Conservation (phyloP, 1,140 invertebrate genomes). For the Propsilocerus akamusi region DNA sequence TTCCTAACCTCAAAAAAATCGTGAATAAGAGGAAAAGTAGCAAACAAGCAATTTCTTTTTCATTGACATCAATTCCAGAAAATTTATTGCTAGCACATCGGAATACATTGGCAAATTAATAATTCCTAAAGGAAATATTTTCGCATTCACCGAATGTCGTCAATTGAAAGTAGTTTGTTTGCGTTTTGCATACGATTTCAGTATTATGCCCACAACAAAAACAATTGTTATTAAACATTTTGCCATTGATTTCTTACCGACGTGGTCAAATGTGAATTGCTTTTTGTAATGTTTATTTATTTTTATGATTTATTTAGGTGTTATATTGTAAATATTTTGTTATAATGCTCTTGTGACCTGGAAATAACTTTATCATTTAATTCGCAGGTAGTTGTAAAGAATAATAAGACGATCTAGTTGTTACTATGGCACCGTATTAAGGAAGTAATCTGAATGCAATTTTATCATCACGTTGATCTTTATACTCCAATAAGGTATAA, state of each 20-base stretch:
- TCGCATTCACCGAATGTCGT: neutral
- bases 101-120: neutral
- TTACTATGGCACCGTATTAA: no score
- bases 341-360: neutral
- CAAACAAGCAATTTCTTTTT: slow-evolving; percentile 4
- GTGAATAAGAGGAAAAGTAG: no score
- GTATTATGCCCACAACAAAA: no score
- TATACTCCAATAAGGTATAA: no score
- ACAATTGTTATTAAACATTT: neutral
- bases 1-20: no score
- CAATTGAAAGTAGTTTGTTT: neutral
- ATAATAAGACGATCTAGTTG: no score
- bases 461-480: no score
- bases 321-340: neutral
- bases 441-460: no score
- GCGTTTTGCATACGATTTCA: neutral
- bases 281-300: neutral
- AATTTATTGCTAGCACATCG: neutral
- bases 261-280: neutral
- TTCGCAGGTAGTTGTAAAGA: no score
- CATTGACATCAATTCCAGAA: slow-evolving; percentile 1
- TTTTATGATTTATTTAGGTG: neutral
- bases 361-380: no score
- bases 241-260: neutral
- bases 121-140: neutral